phyloP scores from a whole-genome alignment of 2,113 vertebrate genomes.

The Rhinichthys klamathensis region DNA sequence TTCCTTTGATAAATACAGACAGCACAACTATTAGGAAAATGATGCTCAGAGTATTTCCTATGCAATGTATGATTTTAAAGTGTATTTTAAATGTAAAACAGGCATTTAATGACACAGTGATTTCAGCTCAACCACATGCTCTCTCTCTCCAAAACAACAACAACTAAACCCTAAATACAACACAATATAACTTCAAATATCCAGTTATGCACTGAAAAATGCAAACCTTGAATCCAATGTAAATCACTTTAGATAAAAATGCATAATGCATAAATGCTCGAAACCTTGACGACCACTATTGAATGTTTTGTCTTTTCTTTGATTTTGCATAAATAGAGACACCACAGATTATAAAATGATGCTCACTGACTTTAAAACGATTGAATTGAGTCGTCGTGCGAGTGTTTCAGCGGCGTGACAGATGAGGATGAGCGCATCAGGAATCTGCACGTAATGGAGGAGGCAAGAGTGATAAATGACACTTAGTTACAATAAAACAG shows the following conservation, averaged over 20 bases:
- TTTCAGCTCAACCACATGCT: too few species aligned
- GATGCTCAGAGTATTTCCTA: not conserved
- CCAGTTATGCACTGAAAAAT: too few species aligned
- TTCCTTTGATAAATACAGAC: not conserved
- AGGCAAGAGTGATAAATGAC: conserved; percentile 30
- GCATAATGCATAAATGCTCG: not conserved
- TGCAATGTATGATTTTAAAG: too few species aligned
- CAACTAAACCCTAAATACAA: too few species aligned
- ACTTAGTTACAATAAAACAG: conserved; percentile 15
- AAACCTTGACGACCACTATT: not conserved
- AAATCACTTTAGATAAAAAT: too few species aligned
- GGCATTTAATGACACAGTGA: too few species aligned
- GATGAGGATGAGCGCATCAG: conserved; percentile 7
- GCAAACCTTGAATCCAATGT: too few species aligned
- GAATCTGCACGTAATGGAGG: conserved; percentile 5
- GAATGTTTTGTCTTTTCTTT: not conserved
- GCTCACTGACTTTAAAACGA: not conserved
- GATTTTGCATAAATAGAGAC: not conserved
- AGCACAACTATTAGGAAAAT: not conserved
- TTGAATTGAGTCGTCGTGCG: not conserved
- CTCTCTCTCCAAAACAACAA: too few species aligned
- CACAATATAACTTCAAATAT: too few species aligned
- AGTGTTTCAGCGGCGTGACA: not conserved
- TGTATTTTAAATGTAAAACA: too few species aligned
- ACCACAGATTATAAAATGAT: not conserved